Evolutionary conservation across 2,797 vertebrate genomes (phyloP), one percentile per base, ranked within the genome.

Genomic region (Clarias laeviceps): DNA sequence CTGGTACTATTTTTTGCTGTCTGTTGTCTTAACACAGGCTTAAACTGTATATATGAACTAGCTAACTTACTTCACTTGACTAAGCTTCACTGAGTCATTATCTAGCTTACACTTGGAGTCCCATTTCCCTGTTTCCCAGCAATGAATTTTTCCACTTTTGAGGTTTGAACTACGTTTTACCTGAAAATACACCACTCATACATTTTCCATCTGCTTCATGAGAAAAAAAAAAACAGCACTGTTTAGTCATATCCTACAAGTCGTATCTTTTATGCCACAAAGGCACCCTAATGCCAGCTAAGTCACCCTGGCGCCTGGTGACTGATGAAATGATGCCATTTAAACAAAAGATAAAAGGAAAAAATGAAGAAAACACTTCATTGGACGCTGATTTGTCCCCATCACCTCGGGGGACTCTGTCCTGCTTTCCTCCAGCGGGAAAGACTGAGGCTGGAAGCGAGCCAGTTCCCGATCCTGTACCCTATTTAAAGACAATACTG

Each of bases 301-400:
- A 94, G 15, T 59, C 34, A 73, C 57, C 2, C 82, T 12, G 88
- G 86, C 89, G 90, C 92, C n/a, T 88, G 87, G 40, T 90, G 91
- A 91, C 80, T 82, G 91, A 91, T 91, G 91, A 90, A 92, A 93
- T 89, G 91, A 82, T 94, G 94, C 15, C 18, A 11, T 32, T 78
- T 78, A 17, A 59, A 37, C 2, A 34, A 37, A 34, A 29, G 5
- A 22, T 22, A 61, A 65, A 14, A 12, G 12, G 12, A n/a, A 40
- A 34, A 93, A 94, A 11, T 11, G 12, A 5, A 3, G 15, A 65
- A 65, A 65, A 93, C 91, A 93, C 93, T 94, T 95, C 91, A 95
- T 94, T 91, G 93, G 94, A 94, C 91, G 91, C 94, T 92, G 94
- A 94, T 95, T 94, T 94, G 94, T 95, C 94, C 94, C 94, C 94